Evolutionary conservation across 2,888 invertebrate genomes (phyloP), one percentile per base, ranked within the genome.

Genomic region (Drosophila yooni): DNA sequence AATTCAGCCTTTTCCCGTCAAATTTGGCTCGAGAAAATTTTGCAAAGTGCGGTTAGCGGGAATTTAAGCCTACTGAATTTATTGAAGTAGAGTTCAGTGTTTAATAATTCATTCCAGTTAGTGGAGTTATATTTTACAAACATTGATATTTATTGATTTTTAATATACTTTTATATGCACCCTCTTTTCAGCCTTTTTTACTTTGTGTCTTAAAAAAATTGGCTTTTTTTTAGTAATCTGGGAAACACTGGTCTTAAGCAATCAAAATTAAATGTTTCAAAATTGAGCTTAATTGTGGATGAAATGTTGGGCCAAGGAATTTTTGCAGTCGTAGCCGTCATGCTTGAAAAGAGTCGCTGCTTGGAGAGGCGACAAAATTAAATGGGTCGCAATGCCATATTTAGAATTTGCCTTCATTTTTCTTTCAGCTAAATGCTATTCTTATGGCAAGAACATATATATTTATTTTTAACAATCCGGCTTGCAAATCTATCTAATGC

Each of bases 311-410:
- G 58, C 60, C 53, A 76, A 70, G 70, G 38, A 69, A 70, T 34
- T 25, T 57, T 31, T 38, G 38, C 38, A 15, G 29, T 13, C 21
- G 58, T 63, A 59, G 54, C 58, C 65, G 82, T 76, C 62, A 78
- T 74, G 89, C 75, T 66, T 54, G 65, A 81, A 36, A 46, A 46
- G 40, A 46, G 54, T 29, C 65, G 52, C 29, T 40, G 53, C 34
- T 40, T 68, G 51, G 53, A 61, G 52, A 74, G 74, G 72, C 83
- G 86, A 73, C 80, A 79, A 79, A 76, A 57, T 58, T 66, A 82
- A 84, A 82, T 89, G 61, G 88, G 89, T 79, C 86, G 87, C 43
- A 74, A 52, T 65, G 56, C 89, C 84, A 88, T 88, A 89, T 89
- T 85, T 84, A 84, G 84, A 84, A 63, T 69, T 60, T 54, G 58